Conservation (phyloP, 2,113 vertebrate species). For the Dicaeum eximium region DNA sequence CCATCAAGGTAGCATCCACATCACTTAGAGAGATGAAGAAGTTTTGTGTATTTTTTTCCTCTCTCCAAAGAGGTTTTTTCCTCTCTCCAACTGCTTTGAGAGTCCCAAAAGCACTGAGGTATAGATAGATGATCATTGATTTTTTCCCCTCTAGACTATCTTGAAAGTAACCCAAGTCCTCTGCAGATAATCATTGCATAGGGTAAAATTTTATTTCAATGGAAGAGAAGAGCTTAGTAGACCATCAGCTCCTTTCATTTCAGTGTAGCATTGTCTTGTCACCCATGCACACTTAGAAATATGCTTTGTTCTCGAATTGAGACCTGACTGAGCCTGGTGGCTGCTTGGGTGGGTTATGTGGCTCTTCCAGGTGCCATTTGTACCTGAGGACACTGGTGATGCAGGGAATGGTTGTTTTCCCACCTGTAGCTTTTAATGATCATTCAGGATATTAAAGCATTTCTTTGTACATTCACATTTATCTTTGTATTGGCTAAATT, state of each 20-base stretch:
- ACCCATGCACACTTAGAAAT: fast-evolving
- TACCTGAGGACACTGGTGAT: not conserved
- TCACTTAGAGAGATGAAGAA: not conserved
- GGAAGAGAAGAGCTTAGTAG: not conserved
- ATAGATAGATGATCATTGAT: not conserved
- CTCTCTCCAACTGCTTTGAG: not conserved
- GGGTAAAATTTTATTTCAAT: not conserved
- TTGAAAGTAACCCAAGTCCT: not conserved
- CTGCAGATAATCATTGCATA: not conserved
- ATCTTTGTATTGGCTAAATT: not conserved
- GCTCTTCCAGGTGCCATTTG: not conserved
- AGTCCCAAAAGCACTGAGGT: fast-evolving
- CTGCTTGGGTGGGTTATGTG: not conserved
- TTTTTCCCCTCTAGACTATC: not conserved
- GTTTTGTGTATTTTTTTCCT: not conserved
- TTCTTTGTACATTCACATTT: not conserved
- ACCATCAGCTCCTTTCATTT: not conserved
- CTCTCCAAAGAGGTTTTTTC: not conserved
- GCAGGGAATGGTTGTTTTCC: not conserved
- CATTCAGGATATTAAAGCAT: not conserved
- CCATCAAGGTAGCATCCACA: not conserved
- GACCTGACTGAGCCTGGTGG: not conserved
- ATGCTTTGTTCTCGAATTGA: not conserved
- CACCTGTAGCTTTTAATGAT: not conserved
- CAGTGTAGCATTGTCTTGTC: not conserved